Evolutionary conservation across 1,140 invertebrate genomes (phyloP).

Genomic region (Trichoplusia ni): DNA sequence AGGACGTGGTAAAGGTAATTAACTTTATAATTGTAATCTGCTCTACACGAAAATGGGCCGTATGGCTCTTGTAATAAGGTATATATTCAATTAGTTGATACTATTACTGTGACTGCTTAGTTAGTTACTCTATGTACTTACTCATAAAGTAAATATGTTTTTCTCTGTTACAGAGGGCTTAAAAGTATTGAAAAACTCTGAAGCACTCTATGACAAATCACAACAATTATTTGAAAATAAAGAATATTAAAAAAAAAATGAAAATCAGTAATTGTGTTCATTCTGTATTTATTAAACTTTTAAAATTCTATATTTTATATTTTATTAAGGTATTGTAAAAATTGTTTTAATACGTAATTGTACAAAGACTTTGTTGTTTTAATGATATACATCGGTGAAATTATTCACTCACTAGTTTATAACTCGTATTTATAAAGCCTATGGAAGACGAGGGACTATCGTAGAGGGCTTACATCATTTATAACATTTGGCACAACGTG

Average conservation of each 20-base stretch:
- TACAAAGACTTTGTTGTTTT: conserved; percentile 63
- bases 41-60: not conserved
- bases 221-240: conserved; percentile 62
- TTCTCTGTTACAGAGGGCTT: conserved; percentile 65
- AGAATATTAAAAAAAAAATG: conserved; percentile 46
- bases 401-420: conserved; percentile 44
- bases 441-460: conserved; percentile 73
- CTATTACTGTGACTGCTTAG: too few relatives aligned
- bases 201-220: conserved; percentile 55
- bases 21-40: conserved; percentile 1
- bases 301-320: conserved; percentile 67
- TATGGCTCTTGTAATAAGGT: not conserved
- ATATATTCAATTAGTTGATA: too few relatives aligned
- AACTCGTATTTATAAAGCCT: conserved; percentile 55
- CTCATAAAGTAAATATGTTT: not conserved
- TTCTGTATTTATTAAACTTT: conserved; percentile 72
- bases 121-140: too few relatives aligned
- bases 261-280: conserved; percentile 54
- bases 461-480: conserved; percentile 44
- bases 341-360: conserved; percentile 72
- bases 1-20: conserved; percentile 66
- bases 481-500: conserved; percentile 54
- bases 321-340: conserved; percentile 77
- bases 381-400: conserved; percentile 40
- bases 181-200: conserved; percentile 62